Conservation (phyloP, 2,888 invertebrate species). For the Drosophila neotestacea region DNA sequence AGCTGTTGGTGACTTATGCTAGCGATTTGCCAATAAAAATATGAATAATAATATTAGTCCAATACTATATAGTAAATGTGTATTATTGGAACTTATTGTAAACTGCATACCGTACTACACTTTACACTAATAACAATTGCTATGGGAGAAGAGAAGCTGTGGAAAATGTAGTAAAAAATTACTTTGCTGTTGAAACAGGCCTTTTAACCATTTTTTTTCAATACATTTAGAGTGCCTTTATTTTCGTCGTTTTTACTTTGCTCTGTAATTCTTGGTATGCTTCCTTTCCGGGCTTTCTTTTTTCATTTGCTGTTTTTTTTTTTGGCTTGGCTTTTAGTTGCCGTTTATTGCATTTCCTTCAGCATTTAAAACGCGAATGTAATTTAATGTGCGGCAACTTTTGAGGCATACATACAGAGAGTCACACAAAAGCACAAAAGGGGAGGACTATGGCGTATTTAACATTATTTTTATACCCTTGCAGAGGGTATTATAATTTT, state of each 20-base stretch:
- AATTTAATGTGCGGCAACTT: conserved; percentile 72
- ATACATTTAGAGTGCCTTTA: conserved; percentile 61
- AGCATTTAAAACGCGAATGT: conserved; percentile 69
- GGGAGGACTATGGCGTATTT: too few relatives aligned
- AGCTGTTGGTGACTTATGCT: conserved; percentile 60
- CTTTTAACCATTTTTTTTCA: conserved; percentile 76
- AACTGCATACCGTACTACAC: conserved; percentile 4
- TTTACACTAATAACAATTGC: conserved; percentile 1
- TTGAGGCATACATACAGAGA: conserved; percentile 42
- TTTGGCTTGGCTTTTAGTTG: conserved; percentile 63
- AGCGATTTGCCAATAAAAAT: conserved; percentile 66
- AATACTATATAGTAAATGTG: conserved; percentile 16
- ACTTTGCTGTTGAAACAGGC: conserved; percentile 48
- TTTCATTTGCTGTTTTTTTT: conserved; percentile 15
- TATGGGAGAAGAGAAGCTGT: neutral
- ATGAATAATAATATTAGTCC: conserved; percentile 25
- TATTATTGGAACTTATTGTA: conserved; percentile 61
- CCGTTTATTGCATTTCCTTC: conserved; percentile 71
- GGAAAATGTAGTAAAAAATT: conserved; percentile 20
- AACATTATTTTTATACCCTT: too few relatives aligned
- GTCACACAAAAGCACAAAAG: neutral
- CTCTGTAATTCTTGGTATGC: conserved; percentile 47
- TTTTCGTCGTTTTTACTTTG: conserved; percentile 63
- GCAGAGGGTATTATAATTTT: too few relatives aligned
- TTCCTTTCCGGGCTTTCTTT: conserved; percentile 22